These are phyloP conservation scores for Coilia nasus DNA, from an alignment of 2,797 vertebrate genomes.

Conservation along the genomic window DNA sequence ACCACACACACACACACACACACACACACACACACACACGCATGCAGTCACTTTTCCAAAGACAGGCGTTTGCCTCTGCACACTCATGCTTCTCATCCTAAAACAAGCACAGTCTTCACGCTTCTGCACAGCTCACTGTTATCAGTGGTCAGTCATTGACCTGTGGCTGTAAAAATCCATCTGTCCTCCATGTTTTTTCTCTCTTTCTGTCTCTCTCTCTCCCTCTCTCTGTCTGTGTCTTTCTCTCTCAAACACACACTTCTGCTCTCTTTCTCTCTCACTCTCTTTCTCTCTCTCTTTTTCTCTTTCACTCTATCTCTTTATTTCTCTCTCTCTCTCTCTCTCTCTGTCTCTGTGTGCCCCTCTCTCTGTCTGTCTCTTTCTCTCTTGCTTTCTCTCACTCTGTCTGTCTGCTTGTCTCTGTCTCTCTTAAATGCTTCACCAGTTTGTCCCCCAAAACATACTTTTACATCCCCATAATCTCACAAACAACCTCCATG, in stretches of 20 bases:
- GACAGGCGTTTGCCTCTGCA: not conserved
- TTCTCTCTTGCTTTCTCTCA: no score
- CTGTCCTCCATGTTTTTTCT: not conserved
- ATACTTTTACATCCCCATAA: no score
- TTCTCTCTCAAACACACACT: no score
- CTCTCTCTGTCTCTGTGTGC: conserved; percentile 36
- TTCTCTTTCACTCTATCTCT: no score
- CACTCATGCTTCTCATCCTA: not conserved
- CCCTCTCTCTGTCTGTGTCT: not conserved
- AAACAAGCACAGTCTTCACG: conserved; percentile 3
- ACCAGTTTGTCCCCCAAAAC: no score
- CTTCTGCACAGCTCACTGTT: not conserved
- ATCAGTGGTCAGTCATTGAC: not conserved
- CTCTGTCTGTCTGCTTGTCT: no score
- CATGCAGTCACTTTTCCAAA: not conserved
- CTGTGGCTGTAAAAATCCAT: not conserved
- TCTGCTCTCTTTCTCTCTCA: not conserved
- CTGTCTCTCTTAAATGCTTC: no score
- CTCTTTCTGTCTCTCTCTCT: not conserved
- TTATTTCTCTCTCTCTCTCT: conserved; percentile 11
- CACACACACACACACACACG: not conserved
- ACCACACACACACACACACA: not conserved
- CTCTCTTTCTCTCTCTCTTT: not conserved
- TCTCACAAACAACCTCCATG: no score
- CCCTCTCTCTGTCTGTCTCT: not conserved